Evolutionary conservation across 2,797 vertebrate species (phyloP), one percentile per base, ranked within the genome.

Genomic region (Chrosomus eos): DNA sequence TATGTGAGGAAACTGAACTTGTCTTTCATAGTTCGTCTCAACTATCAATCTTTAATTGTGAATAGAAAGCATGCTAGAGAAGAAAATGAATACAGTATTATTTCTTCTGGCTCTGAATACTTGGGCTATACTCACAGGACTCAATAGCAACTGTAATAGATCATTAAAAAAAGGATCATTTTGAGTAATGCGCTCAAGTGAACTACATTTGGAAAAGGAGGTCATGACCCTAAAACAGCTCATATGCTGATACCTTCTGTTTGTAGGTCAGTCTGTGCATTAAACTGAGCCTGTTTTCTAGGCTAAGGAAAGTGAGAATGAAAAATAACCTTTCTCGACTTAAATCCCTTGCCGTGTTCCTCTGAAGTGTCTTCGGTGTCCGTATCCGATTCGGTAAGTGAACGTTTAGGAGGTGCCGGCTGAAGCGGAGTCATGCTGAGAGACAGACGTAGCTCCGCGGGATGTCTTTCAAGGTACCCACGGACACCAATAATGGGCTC

Each of bases 351-450:
- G 73, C 85, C 31, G 45, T 60, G 83, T 31, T 79, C 77, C 18
- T 73, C 88, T 7, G 90, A 86, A 1, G 21, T 82, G 13, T 86
- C 85, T 26, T 74, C 85, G 64, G 60, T 53, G 23, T 86, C 81
- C 0, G 86, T 51, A 26, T 87, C 88, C 8, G 89, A 89, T 16
- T 92, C 92, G 26, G 80, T 55, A 18, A 62, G 74, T 38, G 45
- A 92, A 73, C 67, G 83, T 68, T 86, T 91, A n/a, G 88, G 84
- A 4, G 94, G 93, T 0, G 94, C 95, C 0, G 94, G 94, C 89
- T 94, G 90, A 1, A 96, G 93, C 16, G 94, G 91, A 4, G 93
- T 93, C 11, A 95, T 90, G 45, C 93, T 94, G 71, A 95, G 87
- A 64, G 94, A 92, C 33, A 92, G 91, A 3, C 92, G 91, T 87